Percentiles rank a stretch among this genome's conserved stretches.
Evolutionary conservation across 92 coral and sea anemone species (phyloP).

Genomic region (Siderastrea siderea): DNA sequence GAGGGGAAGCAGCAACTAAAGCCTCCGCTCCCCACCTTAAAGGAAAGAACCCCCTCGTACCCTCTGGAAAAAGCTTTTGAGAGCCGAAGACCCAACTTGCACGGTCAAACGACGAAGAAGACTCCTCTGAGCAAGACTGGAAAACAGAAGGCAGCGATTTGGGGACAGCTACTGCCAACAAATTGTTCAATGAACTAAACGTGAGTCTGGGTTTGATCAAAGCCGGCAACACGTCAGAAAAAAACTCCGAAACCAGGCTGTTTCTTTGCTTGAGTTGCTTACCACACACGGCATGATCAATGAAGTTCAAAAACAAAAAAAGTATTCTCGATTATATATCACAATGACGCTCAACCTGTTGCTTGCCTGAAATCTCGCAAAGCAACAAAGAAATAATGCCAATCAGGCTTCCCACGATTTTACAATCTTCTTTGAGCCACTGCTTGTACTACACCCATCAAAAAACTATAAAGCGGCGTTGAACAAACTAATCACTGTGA

Average conservation of each 20-base stretch:
- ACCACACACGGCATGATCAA: background rate
- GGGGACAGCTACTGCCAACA: background rate
- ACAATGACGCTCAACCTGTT: background rate
- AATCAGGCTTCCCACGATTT: constrained; percentile 11
- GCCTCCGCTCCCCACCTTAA: background rate
- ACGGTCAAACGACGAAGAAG: background rate
- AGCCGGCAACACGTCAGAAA: constrained; percentile 7
- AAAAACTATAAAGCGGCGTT: background rate
- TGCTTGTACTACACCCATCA: background rate
- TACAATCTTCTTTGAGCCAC: background rate
- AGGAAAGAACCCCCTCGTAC: background rate
- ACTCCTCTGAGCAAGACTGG: background rate
- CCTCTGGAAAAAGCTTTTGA: background rate
- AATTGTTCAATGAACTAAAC: background rate
- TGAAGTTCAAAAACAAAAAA: background rate
- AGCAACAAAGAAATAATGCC: background rate
- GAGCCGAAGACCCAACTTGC: background rate
- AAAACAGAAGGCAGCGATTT: constrained; percentile 1
- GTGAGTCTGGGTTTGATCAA: background rate
- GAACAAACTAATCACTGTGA: constrained; percentile 20
- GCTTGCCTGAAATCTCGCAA: background rate
- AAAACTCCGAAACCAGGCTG: background rate
- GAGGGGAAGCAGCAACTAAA: no score
- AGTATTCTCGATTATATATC: background rate
- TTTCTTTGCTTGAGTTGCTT: background rate